Base-by-base conservation (phyloP, 2,888 invertebrate species). In the Periphyllus acericola region DNA sequence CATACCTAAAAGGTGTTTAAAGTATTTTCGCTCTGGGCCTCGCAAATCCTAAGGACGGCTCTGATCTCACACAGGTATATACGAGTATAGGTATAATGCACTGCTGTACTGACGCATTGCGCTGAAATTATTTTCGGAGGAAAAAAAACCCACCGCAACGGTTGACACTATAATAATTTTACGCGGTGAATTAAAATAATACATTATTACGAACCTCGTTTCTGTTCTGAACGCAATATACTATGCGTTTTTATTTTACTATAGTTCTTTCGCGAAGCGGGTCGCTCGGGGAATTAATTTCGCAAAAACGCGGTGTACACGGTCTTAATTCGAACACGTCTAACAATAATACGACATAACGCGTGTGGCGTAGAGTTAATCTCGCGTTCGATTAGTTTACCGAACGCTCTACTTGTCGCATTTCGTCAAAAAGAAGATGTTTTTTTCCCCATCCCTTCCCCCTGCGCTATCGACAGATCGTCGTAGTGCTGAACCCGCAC, bases 371-470 rank as follows among this genome's bases (percentile, higher is more conserved):
- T 46, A 14, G 14, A 14, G 14, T 46, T 29, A 46, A 76, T 76
- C 29, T 76, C 46, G 29, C n/a, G 46, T 76, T 76, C 21, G 46
- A 76, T 76, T 76, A 46, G 19, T 76, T 76, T 46, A 76, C 46
- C 29, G n/a, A 29, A 76, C 76, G 76, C 76, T 76, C 76, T 76
- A 76, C 29, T 76, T 76, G n/a, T 40, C 19, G n/a, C n/a, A 29
- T 76, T 76, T 76, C 29, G 36, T 36, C 32, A 36, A 14, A 46
- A 46, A 46, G 46, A 46, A 2, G 46, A 46, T 46, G 46, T 14
- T 11, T 11, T 46, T 46, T 46, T 46, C 1, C 14, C 46, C 46
- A n/a, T n/a, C n/a, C n/a, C n/a, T n/a, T n/a, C n/a, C n/a, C n/a
- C n/a, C n/a, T n/a, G 46, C 14, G 14, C 8, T 46, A 14, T 14